Conservation (phyloP, 2,797 vertebrate species). For the Amblyopsis hoosieri region DNA sequence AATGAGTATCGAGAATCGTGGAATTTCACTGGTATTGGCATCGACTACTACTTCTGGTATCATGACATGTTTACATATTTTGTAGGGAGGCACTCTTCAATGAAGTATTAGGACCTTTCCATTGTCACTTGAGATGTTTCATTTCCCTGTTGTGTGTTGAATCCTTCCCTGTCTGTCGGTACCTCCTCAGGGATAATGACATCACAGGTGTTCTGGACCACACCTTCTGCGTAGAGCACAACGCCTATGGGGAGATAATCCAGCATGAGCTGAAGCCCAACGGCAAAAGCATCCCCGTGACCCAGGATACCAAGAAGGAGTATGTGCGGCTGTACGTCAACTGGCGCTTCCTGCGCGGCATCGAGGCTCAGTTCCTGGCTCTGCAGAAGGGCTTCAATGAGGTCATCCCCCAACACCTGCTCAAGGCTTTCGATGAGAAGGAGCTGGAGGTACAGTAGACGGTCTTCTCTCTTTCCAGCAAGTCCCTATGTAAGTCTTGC, state of each 20-base stretch:
- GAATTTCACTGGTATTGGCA: no score
- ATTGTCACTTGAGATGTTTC: no score
- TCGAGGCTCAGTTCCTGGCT: conserved; percentile 96
- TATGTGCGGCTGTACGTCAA: conserved; percentile 96
- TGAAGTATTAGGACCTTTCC: no score
- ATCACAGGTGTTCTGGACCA: conserved; percentile 97
- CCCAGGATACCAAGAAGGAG: conserved; percentile 93
- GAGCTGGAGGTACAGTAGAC: conserved; percentile 88
- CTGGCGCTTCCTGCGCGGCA: conserved; percentile 96
- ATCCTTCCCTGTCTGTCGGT: neutral
- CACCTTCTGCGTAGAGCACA: conserved; percentile 97
- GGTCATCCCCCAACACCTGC: conserved; percentile 96
- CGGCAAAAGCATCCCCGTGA: conserved; percentile 91
- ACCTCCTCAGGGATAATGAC: conserved; percentile 83
- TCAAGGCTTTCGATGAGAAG: conserved; percentile 98
- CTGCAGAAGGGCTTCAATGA: conserved; percentile 98
- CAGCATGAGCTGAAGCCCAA: conserved; percentile 98
- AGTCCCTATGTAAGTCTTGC: no score
- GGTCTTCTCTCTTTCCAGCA: no score
- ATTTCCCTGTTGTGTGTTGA: no score
- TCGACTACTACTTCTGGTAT: no score
- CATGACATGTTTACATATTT: no score
- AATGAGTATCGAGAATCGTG: no score
- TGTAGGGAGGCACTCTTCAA: no score
- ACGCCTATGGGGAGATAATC: conserved; percentile 95